Percentiles rank a stretch among this genome's conserved stretches.
Evolutionary conservation across 2,888 invertebrate species (phyloP).

Genomic region (Harpalus rufipes): DNA sequence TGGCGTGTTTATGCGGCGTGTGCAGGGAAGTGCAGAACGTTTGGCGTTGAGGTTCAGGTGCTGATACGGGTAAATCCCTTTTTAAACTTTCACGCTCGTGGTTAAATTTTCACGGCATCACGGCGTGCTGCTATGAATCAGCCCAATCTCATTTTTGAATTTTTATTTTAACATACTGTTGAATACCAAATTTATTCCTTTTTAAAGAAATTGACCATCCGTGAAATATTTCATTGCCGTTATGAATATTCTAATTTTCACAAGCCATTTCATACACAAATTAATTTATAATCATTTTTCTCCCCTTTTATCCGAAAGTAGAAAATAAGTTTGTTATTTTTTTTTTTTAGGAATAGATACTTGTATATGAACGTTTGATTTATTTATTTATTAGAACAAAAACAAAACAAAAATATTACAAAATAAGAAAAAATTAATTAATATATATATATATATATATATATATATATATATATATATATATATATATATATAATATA

Average conservation of each 20-base stretch:
- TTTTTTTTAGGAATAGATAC: too few species aligned
- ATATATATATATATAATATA: too few species aligned
- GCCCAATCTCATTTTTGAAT: slow-evolving; percentile 49
- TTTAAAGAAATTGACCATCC: slow-evolving; percentile 42
- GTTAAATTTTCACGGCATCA: slow-evolving; percentile 51
- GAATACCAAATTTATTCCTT: slow-evolving; percentile 59
- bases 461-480: too few species aligned
- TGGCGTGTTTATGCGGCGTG: slow-evolving; percentile 1
- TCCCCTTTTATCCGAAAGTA: neutral
- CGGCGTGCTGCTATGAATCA: neutral
- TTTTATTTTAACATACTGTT: slow-evolving; percentile 56
- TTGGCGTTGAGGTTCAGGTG: slow-evolving; percentile 52
- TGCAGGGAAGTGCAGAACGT: slow-evolving; percentile 36
- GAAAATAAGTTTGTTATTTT: too few species aligned
- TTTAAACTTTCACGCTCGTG: slow-evolving; percentile 55
- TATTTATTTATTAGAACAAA: too few species aligned
- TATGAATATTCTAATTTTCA: slow-evolving; percentile 29
- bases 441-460: too few species aligned
- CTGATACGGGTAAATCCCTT: slow-evolving; percentile 54
- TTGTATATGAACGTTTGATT: too few species aligned
- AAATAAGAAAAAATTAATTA: too few species aligned
- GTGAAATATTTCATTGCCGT: slow-evolving; percentile 6
- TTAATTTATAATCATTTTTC: neutral
- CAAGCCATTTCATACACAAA: neutral
- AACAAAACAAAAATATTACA: too few species aligned